These are phyloP conservation scores for Notarius quadriscutis DNA, from an alignment of 2,113 vertebrate genomes.

Conservation along the genomic window DNA sequence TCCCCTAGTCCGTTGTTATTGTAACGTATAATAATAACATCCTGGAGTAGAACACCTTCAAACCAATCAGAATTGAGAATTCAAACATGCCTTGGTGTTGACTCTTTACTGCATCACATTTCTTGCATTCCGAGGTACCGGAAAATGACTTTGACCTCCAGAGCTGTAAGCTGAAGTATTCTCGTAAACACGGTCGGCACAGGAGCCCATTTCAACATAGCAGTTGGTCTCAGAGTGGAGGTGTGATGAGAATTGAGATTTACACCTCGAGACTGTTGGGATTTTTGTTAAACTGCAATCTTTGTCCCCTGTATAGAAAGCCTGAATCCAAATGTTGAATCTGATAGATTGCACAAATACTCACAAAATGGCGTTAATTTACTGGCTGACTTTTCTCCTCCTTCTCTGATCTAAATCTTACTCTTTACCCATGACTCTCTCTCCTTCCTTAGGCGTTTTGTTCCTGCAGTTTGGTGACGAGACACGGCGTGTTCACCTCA, in stretches of 20 bases:
- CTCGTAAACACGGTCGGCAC: not conserved
- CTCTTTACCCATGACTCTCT: not conserved
- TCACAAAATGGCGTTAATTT: slow-evolving; percentile 3
- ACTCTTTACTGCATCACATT: not conserved
- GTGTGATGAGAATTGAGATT: not conserved
- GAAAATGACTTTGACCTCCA: not conserved
- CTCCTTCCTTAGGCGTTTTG: slow-evolving; percentile 78
- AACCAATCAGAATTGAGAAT: not conserved
- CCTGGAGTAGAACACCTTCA: not conserved
- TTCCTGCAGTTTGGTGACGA: slow-evolving; percentile 98
- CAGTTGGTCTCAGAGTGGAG: not conserved
- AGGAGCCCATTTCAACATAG: not conserved
- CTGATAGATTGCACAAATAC: slow-evolving; percentile 3
- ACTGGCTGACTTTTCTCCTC: not conserved
- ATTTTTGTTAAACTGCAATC: not conserved
- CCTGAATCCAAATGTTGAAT: not conserved
- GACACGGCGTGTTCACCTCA: slow-evolving; percentile 91
- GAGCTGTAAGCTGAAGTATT: not conserved
- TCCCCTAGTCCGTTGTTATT: not conserved
- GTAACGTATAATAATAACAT: not conserved
- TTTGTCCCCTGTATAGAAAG: not conserved
- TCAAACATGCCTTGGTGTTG: not conserved
- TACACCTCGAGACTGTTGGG: not conserved
- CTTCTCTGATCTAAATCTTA: not conserved
- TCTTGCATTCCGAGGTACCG: not conserved